Conservation (phyloP, 2,113 vertebrate genomes). For the Pristiophorus japonicus region DNA sequence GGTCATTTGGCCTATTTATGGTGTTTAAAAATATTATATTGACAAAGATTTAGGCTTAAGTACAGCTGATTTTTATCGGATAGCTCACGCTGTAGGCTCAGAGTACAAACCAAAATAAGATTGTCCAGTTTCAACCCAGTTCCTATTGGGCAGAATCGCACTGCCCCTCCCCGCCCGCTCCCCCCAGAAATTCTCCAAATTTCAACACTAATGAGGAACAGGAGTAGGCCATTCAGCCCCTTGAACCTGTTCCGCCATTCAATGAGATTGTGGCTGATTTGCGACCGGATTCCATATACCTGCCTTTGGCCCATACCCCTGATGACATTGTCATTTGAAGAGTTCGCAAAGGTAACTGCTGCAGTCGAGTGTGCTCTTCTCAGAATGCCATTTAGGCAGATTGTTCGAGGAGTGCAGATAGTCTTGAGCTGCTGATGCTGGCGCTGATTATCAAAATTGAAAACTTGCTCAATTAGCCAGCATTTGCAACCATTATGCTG, state of each 20-base stretch:
- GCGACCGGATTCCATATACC: too few relatives aligned
- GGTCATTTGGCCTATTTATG: neutral
- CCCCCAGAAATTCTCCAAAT: neutral
- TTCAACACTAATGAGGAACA: neutral
- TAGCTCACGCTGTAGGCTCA: neutral
- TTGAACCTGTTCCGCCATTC: too few relatives aligned
- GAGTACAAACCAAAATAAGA: neutral
- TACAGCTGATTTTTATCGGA: neutral
- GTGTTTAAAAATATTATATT: neutral
- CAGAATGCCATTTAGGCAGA: neutral
- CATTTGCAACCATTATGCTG: neutral
- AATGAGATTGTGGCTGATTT: too few relatives aligned
- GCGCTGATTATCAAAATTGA: neutral
- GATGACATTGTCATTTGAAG: neutral
- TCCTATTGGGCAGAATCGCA: neutral
- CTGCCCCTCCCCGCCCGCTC: too few relatives aligned
- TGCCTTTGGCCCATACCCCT: too few relatives aligned
- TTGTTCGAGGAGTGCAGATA: neutral
- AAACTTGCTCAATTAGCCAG: neutral
- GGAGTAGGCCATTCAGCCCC: too few relatives aligned
- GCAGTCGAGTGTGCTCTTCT: neutral
- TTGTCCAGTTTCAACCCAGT: neutral
- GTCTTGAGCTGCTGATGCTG: neutral
- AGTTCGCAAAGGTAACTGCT: neutral
- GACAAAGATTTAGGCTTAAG: neutral